Base-by-base conservation (phyloP, 1,140 invertebrate genomes). In the Limonius californicus region DNA sequence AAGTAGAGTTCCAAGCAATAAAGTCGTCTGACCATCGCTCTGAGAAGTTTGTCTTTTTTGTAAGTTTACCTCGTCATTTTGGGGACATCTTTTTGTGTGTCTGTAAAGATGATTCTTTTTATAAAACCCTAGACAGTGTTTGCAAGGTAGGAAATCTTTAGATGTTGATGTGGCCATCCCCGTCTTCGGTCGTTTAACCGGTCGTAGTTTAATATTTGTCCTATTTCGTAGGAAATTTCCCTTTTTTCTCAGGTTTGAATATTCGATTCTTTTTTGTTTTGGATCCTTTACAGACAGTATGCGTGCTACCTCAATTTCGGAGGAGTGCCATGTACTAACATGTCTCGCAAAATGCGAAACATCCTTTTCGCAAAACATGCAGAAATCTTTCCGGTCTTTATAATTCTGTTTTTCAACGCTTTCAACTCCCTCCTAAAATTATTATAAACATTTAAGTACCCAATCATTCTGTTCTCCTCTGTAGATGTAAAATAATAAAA, bases 191-290 rank as follows among this genome's bases (percentile, higher is more conserved):
- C 50, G 4, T 16, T 27, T 54, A 54, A 54, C 50, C 4, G 50
- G 50, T 54, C 50, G 16, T 21, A 54, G 20, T 11, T 7, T 21
- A 21, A n/a, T 27, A 9, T 19, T 21, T 19, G 21, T 54, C 50
- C 50, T 6, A 54, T 54, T 54, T 6, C 16, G 8, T 7, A 54
- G 8, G 20, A 54, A 54, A 54, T 54, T 54, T 19, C 50, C 50
- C 14, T 19, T 54, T 54, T 32, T 32, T 32, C 27, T 32, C 27
- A 32, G 11, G 11, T 32, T 32, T 32, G 27, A 32, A 32, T 32
- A 32, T 32, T 32, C 11, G 11, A 32, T 32, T 32, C 27, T 32
- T 32, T 11, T 32, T 32, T 32, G 4, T 32, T 32, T 32, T 32
- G 27, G 4, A 32, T 32, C 27, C 11, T 32, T 32, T 32, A 32